Base-by-base conservation (phyloP, 2,113 vertebrate species). In the Callionymus lyra region DNA sequence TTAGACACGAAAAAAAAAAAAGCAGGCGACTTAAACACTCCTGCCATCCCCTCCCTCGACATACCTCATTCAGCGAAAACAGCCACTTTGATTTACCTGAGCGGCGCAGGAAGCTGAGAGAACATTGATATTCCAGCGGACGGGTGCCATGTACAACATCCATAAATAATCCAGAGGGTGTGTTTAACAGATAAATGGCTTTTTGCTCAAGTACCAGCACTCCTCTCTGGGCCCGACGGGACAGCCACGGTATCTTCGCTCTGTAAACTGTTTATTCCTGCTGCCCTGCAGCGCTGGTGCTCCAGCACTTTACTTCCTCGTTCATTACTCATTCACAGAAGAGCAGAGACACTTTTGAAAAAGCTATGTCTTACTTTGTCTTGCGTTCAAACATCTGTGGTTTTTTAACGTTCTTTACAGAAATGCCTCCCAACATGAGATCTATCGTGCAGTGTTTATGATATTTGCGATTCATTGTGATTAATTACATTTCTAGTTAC, bases 31-130 rank as follows among this genome's bases (percentile, higher is more conserved):
- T 36, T 32, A 70, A 77, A 72, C 80, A 72, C 69, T 41, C 53
- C 60, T n/a, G n/a, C n/a, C n/a, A n/a, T n/a, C 63, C 70, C 74
- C 76, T 75, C 65, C 67, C 77, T 80, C 72, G 73, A 74, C 70
- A 74, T 65, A 73, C 47, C 54, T 62, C 69, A 57, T 60, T 70
- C 77, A 65, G 56, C 51, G 70, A 63, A n/a, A 77, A 73, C 57
- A 79, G 77, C 80, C 79, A 74, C 69, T 82, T 79, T 84, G 83
- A 85, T 83, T 84, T 81, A 85, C 80, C 80, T 82, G 73, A 61
- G 59, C 16, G 27, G 51, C 63, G 49, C 41, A 47, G 58, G 63
- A 51, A 68, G 68, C 63, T 53, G 41, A 34, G 56, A 59, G 66
- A 63, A 69, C 72, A 69, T 52, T 62, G 67, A 55, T 66, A 70